phyloP scores from a whole-genome alignment of 2,113 vertebrate species.

The Illadopsis cleaveri region DNA sequence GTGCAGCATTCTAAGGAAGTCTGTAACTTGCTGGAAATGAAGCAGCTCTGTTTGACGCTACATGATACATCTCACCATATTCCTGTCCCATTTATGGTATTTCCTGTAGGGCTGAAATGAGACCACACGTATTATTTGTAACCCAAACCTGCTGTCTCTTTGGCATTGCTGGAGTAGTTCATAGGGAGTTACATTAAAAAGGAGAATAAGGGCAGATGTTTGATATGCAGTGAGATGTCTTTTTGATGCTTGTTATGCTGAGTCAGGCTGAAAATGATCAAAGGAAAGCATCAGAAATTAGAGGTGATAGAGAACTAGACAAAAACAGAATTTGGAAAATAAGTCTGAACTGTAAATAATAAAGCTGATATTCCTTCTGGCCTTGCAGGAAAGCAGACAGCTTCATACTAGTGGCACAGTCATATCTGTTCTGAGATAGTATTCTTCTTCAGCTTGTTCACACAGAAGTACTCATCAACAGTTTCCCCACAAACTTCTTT shows the following conservation, averaged over 20 bases:
- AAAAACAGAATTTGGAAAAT: background rate
- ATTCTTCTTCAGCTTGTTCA: background rate
- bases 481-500: background rate
- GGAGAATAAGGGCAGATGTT: background rate
- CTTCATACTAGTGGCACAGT: background rate
- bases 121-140: background rate
- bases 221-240: background rate
- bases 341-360: background rate
- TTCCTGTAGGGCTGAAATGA: background rate
- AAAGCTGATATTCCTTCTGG: background rate
- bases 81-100: background rate
- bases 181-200: background rate
- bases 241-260: background rate
- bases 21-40: background rate
- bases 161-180: background rate
- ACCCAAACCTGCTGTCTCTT: background rate
- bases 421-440: background rate
- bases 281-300: background rate
- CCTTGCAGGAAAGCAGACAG: background rate
- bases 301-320: background rate
- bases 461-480: background rate
- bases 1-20: background rate
- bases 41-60: background rate
- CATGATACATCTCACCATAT: background rate
- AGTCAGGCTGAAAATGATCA: background rate